A percentile compares a stretch with the other conserved stretches of the same genome.
These are phyloP conservation scores for Tetragnatha versicolor DNA, from an alignment of 1,140 invertebrate species.

Conservation along the genomic window DNA sequence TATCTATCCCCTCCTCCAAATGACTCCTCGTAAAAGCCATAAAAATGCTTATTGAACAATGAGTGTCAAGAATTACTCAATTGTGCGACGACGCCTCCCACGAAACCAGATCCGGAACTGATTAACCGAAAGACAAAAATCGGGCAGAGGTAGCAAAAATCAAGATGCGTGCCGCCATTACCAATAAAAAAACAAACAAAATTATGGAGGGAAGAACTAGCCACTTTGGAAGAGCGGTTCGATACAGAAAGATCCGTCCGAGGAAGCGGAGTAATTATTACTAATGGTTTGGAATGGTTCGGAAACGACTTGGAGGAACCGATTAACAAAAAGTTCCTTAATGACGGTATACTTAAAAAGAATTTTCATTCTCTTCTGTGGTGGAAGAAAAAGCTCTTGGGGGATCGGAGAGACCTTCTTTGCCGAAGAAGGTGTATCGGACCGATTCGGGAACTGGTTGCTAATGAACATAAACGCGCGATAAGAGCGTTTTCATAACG, in stretches of 20 bases:
- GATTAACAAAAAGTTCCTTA: slow-evolving; percentile 23
- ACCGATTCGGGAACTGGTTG: no score
- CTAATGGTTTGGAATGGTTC: slow-evolving; percentile 40
- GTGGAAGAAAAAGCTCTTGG: slow-evolving; percentile 6
- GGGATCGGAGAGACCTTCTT: no score
- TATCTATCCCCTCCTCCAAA: no score
- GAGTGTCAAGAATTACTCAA: slow-evolving; percentile 19
- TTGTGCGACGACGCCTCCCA: neutral
- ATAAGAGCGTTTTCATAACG: no score
- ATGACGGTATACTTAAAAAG: slow-evolving; percentile 11
- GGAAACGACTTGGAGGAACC: slow-evolving; percentile 20
- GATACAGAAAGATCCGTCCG: neutral
- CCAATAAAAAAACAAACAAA: slow-evolving; percentile 23
- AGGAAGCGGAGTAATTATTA: slow-evolving; percentile 26
- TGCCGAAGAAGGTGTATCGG: no score
- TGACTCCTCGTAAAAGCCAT: no score
- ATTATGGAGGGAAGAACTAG: neutral
- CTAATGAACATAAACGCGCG: no score
- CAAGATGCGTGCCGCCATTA: slow-evolving; percentile 24
- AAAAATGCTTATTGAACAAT: no score
- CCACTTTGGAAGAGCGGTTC: no score
- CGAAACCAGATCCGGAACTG: slow-evolving; percentile 15
- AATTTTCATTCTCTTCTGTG: neutral
- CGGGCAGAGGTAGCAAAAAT: slow-evolving; percentile 20
- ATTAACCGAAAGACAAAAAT: slow-evolving; percentile 24